Evolutionary conservation across 2,888 invertebrate genomes (phyloP).

Genomic region (Erpobdella octoculata): DNA sequence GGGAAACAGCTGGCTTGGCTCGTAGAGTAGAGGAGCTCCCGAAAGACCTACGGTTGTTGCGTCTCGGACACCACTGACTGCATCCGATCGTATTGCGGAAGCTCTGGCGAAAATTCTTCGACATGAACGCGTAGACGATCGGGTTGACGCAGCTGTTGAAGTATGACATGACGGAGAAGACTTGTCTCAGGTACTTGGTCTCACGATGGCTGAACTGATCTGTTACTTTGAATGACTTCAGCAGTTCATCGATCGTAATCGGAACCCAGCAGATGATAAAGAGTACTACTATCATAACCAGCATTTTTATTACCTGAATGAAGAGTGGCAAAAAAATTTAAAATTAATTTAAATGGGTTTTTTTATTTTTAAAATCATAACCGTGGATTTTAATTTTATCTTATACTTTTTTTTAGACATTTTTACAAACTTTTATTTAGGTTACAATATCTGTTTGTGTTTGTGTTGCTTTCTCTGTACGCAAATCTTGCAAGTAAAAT

Average conservation of each 20-base stretch:
- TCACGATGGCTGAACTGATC: conserved; percentile 55
- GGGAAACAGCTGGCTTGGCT: not conserved
- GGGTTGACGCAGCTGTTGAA: conserved; percentile 69
- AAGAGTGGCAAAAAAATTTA: conserved; percentile 14
- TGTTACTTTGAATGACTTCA: conserved; percentile 60
- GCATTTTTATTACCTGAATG: conserved; percentile 66
- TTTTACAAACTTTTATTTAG: too few species aligned
- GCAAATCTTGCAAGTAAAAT: too few species aligned
- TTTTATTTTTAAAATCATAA: too few species aligned
- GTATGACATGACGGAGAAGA: conserved; percentile 63
- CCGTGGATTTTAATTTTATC: too few species aligned
- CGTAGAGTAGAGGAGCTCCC: not conserved
- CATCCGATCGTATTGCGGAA: conserved; percentile 41
- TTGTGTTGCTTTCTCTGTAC: too few species aligned
- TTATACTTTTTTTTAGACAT: too few species aligned
- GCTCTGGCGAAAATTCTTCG: conserved; percentile 60
- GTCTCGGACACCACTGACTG: not conserved
- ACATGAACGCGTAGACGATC: conserved; percentile 68
- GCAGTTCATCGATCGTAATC: conserved; percentile 60
- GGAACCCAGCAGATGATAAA: conserved; percentile 67
- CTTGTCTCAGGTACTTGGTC: conserved; percentile 60
- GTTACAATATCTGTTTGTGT: too few species aligned
- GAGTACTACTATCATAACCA: conserved; percentile 63
- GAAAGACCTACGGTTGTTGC: not conserved
- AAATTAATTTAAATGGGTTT: too few species aligned